These are phyloP conservation scores for Choloepus didactylus DNA, from an alignment of 2,797 vertebrate species.

Conservation along the genomic window DNA sequence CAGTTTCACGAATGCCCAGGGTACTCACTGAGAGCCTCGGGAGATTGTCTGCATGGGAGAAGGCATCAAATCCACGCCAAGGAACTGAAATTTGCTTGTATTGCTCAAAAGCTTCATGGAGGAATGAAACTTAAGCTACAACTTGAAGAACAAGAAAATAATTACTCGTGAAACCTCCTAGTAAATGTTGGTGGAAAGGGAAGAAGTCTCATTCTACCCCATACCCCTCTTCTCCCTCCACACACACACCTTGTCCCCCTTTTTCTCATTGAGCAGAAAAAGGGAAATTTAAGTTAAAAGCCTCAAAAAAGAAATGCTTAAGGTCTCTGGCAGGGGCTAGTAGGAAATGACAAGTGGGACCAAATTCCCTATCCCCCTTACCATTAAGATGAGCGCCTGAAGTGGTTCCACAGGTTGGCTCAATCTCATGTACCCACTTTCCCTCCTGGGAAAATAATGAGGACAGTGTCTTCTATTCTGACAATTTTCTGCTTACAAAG, in stretches of 20 bases:
- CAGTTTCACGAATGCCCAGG: neutral
- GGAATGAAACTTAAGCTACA: neutral
- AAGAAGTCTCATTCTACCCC: neutral
- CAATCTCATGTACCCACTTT: neutral
- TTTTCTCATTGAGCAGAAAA: neutral
- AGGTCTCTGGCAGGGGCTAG: neutral
- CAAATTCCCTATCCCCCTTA: neutral
- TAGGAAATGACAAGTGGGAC: neutral
- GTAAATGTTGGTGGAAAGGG: neutral
- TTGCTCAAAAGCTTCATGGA: neutral
- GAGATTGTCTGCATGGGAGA: neutral
- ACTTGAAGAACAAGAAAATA: neutral
- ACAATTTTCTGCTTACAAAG: neutral
- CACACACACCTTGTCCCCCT: neutral
- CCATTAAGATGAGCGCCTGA: neutral
- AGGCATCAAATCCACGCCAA: neutral
- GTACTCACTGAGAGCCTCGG: too few relatives aligned
- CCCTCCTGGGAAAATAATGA: neutral
- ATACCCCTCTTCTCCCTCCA: neutral
- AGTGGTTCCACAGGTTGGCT: neutral
- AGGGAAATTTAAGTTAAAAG: neutral
- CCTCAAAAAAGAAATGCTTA: neutral
- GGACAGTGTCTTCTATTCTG: neutral
- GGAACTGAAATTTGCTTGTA: neutral
- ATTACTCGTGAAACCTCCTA: neutral